Conservation (phyloP, 2,797 vertebrate genomes). For the Falco naumanni region DNA sequence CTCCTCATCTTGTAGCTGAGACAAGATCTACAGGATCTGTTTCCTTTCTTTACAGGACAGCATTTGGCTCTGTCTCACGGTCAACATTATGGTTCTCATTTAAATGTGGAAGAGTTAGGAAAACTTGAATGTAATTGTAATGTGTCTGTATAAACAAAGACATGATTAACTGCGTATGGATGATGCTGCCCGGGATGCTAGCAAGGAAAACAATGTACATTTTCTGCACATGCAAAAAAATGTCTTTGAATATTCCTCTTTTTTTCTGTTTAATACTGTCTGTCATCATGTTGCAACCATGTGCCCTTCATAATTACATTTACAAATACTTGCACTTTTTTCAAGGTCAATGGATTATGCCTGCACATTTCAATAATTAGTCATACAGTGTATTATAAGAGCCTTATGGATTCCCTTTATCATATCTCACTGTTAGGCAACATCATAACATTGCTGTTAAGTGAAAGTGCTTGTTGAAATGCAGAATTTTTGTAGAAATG, state of each 20-base stretch:
- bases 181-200: background rate
- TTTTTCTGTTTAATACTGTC: background rate
- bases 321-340: background rate
- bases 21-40: background rate
- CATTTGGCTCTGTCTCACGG: background rate
- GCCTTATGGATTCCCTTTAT: background rate
- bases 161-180: constrained; percentile 15
- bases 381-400: background rate
- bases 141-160: background rate
- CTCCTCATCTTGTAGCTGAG: background rate
- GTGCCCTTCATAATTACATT: background rate
- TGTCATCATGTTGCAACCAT: background rate
- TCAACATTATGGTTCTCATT: constrained; percentile 10
- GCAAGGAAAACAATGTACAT: background rate
- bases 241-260: background rate
- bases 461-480: background rate
- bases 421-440: background rate
- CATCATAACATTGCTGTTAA: background rate
- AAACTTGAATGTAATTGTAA: constrained; percentile 7
- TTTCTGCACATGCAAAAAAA: background rate
- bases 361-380: constrained; percentile 7
- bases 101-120: constrained; percentile 17
- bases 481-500: background rate
- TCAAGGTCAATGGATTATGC: background rate
- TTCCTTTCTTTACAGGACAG: background rate